A percentile compares a stretch with the other conserved stretches of the same genome.
Evolutionary conservation across 1,140 invertebrate genomes (phyloP).

Genomic region (Tetramorium parvispinum): DNA sequence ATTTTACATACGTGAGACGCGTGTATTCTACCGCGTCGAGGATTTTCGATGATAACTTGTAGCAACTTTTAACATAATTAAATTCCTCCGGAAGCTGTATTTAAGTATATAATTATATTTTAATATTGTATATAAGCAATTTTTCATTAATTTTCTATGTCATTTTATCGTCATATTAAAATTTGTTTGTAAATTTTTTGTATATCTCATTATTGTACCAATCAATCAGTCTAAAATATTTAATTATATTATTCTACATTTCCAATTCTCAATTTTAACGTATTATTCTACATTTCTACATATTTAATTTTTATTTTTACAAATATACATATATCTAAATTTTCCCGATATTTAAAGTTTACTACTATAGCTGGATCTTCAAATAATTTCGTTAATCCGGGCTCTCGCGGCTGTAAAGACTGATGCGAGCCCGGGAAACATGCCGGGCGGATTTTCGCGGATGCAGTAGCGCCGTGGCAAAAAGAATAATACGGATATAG

Average conservation of each 20-base stretch:
- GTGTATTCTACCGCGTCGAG: neutral
- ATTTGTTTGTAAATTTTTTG: neutral
- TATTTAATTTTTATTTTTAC: neutral
- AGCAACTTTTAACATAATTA: constrained; percentile 21
- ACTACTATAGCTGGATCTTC: neutral
- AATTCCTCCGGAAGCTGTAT: neutral
- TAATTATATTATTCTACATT: neutral
- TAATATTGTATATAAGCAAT: neutral
- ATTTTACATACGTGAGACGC: neutral
- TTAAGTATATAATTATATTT: neutral
- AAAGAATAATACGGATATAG: constrained; percentile 11
- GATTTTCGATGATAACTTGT: neutral
- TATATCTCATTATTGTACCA: neutral
- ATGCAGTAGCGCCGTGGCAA: neutral
- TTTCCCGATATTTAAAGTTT: neutral
- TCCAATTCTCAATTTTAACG: neutral
- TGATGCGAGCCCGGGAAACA: neutral
- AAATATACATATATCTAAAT: neutral
- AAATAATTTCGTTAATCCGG: constrained; percentile 27
- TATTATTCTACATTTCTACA: neutral
- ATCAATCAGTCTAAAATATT: neutral
- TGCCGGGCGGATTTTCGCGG: neutral
- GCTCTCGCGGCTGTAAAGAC: neutral
- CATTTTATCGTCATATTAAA: neutral
- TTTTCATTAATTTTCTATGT: neutral